Evolutionary conservation across 64 coral and sea anemone genomes (phyloP), one percentile per base, ranked within the genome.

Genomic region (Dendrophyllia cribrosa): DNA sequence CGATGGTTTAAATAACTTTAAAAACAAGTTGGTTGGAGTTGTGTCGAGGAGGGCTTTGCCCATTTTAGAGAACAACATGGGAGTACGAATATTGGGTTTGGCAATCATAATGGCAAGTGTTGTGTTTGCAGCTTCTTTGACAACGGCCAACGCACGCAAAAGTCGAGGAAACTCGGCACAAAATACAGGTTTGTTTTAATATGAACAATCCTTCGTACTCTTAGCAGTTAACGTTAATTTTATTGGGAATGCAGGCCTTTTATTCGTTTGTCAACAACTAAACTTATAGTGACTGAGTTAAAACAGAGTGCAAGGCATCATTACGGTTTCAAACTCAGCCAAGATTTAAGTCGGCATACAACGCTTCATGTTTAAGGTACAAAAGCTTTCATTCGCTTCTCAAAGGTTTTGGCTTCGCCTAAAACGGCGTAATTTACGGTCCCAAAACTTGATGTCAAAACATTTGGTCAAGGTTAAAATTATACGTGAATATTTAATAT

Each of bases 91-190:
- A 67, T 83, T 83, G 61, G 17, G 44, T 12, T 66, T 83, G 44
- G 7, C 43, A 9, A 8, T n/a, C n/a, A n/a, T 83, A 14, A 67
- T 83, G 43, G 80, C 80, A 7, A 49, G 15, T 45, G 43, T 67
- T 67, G 46, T 67, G 80, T 43, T 83, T 46, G 19, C 43, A 51
- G 43, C 59, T 22, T 83, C 80, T 66, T 13, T 83, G 12, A 51
- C 80, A 24, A 50, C 15, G 19, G 66, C 66, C 61, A 50, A 66
- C 6, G 49, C 43, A 7, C 43, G 20, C 46, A 45, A 64, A 4
- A 60, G 49, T 13, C 19, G 43, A 47, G 60, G 61, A 83, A 9
- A 66, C 19, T 66, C 59, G 8, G 15, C 14, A 2, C 19, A 50
- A 2, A 50, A 23, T 7, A 3, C 44, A 66, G 80, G 80, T 83